Evolutionary conservation across 2,888 invertebrate genomes (phyloP), one percentile per base, ranked within the genome.

Genomic region (Girardia tigrina): DNA sequence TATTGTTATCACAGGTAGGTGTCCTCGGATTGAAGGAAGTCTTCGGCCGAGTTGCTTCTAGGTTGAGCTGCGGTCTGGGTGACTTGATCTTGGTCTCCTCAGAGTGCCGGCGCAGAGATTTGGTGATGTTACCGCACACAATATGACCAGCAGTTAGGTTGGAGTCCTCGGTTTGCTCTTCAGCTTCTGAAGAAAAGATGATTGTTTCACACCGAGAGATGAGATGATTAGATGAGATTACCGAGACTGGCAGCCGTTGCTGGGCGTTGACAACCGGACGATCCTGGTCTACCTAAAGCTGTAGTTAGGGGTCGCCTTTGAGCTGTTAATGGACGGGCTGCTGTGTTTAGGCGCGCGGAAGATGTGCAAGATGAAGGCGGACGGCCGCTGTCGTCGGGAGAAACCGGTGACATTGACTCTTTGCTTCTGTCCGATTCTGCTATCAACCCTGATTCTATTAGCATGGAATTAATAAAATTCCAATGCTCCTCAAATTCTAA

Each of bases 61-160:
- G 4, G n/a, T 6, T 12, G 2, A 12, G 4, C 8, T 12, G n/a
- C 4, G 4, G n/a, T 56, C 8, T 4, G n/a, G 56, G 8, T 4
- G n/a, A 12, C 4, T 8, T 56, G 6, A 4, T 23, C 4, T n/a
- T 56, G 56, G 6, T 56, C 4, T 56, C 56, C 23, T 56, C 56
- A 56, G 56, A 56, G 23, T 56, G 78, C n/a, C 80, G 79, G 71
- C 81, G 77, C 71, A 84, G 79, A n/a, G 83, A 83, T 78, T 81
- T 81, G n/a, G 82, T 81, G 4, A 83, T 82, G 77, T 83, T 83
- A 16, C 84, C 84, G 79, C 83, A 84, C 1, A 84, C 81, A 0
- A 84, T 82, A 28, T 75, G 78, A 8, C 83, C 83, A 29, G 80
- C 77, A 0, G 83, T 84, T 36, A 84, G 79, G 28, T 81, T 82